Conservation (phyloP, 2,888 invertebrate species). For the Amaurobius ferox region DNA sequence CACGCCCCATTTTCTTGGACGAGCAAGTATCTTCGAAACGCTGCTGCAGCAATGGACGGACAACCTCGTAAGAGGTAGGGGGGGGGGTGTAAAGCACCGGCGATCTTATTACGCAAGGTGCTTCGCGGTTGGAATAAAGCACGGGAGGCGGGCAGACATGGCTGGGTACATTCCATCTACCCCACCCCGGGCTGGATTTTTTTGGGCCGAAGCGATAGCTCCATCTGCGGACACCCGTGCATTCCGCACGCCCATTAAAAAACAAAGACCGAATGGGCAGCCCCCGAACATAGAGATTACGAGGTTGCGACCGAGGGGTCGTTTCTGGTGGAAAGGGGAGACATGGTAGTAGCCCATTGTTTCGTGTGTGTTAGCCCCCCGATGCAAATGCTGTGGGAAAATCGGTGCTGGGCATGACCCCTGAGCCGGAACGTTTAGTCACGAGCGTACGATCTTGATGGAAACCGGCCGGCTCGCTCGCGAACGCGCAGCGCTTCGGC, state of each 20-base stretch:
- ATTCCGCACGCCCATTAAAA: slow-evolving; percentile 43
- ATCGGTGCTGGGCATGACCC: slow-evolving; percentile 44
- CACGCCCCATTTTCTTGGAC: neutral
- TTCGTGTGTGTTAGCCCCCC: slow-evolving; percentile 20
- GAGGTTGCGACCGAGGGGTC: slow-evolving; percentile 31
- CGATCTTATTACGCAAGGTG: slow-evolving; percentile 27
- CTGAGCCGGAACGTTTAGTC: slow-evolving; percentile 69
- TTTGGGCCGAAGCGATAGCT: neutral
- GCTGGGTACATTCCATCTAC: neutral
- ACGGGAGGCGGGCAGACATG: slow-evolving; percentile 13
- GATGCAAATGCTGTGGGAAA: slow-evolving; percentile 56
- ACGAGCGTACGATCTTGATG: slow-evolving; percentile 54
- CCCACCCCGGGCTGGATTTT: neutral
- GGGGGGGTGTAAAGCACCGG: neutral
- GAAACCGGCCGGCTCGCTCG: slow-evolving; percentile 17
- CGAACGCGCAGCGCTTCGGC: slow-evolving; percentile 1
- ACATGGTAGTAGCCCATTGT: slow-evolving; percentile 20
- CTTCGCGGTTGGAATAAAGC: neutral
- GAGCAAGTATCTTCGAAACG: neutral
- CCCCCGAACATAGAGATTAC: slow-evolving; percentile 13
- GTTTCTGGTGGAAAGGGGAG: neutral
- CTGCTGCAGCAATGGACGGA: neutral
- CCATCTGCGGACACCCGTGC: slow-evolving; percentile 19
- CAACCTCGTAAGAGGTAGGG: neutral
- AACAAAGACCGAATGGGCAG: slow-evolving; percentile 1